Evolutionary conservation across 23 tunicate genomes (phyloP), one percentile per base, ranked within the genome.

Genomic region (Trididemnum nubilum): DNA sequence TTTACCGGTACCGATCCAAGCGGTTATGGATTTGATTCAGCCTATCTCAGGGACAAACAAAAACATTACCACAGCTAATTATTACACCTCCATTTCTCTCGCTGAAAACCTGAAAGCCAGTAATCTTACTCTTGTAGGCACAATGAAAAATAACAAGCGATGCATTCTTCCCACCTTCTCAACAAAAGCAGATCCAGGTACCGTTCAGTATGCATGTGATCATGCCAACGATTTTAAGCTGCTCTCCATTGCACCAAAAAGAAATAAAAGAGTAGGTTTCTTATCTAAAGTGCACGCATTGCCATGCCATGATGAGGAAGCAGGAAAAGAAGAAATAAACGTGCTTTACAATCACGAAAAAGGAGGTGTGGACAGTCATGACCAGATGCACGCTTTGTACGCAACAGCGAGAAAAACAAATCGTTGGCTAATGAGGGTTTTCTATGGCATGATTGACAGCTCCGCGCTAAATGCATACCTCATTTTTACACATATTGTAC

Each of bases 371-470:
- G 74, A 33, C 37, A 31, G n/a, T 33, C 37, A 67, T 61, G 67
- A 61, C n/a, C 26, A 61, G 67, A 61, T 61, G 67, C n/a, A 26
- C 67, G 67, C 67, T 61, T 38, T 12, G 74, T 67, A 67, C 33
- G 33, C 74, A 67, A 67, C 74, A 32, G 74, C 38, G 33, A 67
- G 74, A 33, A 67, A 67, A n/a, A 67, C 38, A 67, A 67, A 67
- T 33, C 38, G 74, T 67, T 67, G 74, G 74, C 74, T 38, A 67
- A 67, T n/a, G 38, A 67, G 74, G 74, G 74, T 67, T 67, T 67
- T 67, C 12, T 67, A 67, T 9, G 74, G 38, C 38, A 67, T 67
- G 31, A n/a, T 31, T 21, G 74, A 67, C 38, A 67, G 74, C 74
- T 67, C 74, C n/a, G 74, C 74, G 31, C 7, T 67, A 32, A 67